Evolutionary conservation across 2,797 vertebrate species (phyloP).

Genomic region (Hydrophis major): DNA sequence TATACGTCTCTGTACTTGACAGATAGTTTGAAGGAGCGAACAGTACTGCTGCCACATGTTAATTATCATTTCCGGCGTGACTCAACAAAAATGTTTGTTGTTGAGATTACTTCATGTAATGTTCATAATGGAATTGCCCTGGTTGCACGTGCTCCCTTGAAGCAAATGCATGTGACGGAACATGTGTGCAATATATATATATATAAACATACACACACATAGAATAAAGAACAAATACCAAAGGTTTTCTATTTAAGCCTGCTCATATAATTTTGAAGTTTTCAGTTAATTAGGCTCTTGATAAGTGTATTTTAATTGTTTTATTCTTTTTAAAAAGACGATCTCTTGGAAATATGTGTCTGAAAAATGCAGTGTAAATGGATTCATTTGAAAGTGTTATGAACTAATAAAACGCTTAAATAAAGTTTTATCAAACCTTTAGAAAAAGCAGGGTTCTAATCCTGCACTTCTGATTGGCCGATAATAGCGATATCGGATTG

Average conservation of each 20-base stretch:
- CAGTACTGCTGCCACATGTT: constrained; percentile 48
- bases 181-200: background rate
- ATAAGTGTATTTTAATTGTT: background rate
- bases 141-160: background rate
- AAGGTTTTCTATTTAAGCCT: background rate
- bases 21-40: constrained; percentile 59
- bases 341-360: background rate
- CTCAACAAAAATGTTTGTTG: constrained; percentile 53
- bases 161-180: constrained; percentile 44
- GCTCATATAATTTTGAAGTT: background rate
- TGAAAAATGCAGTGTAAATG: background rate
- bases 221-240: constrained; percentile 1
- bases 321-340: background rate
- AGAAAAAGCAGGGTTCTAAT: too few species aligned
- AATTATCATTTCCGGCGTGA: constrained; percentile 60
- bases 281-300: background rate
- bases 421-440: too few species aligned
- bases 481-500: too few species aligned
- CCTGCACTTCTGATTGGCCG: too few species aligned
- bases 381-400: background rate
- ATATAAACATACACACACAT: background rate
- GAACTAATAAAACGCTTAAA: too few species aligned
- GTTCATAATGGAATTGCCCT: constrained; percentile 35
- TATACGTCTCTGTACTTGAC: constrained; percentile 37
- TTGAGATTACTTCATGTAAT: constrained; percentile 54